Evolutionary conservation across 2,888 invertebrate species (phyloP), one percentile per base, ranked within the genome.

Genomic region (Bembecia ichneumoniformis): DNA sequence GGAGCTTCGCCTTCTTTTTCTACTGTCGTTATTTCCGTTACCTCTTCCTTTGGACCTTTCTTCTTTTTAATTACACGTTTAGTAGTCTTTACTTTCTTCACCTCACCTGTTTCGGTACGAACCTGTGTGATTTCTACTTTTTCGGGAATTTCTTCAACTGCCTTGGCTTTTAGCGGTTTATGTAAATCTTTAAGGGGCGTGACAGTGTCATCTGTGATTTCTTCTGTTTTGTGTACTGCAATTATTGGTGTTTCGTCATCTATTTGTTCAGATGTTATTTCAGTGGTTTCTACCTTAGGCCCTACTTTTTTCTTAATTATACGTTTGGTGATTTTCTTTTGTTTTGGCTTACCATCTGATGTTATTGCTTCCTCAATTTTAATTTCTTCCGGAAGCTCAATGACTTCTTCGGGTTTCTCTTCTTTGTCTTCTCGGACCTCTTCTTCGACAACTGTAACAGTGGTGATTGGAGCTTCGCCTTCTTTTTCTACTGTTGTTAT

Each of bases 401-500:
- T 10, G 0, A 54, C 50, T 53, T 56, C 15, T 16, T 59, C 20
- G 10, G 60, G 54, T 52, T 52, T 51, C 5, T 56, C 65, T 50
- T 59, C 73, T 60, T 55, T 73, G 51, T 77, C 75, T 50, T 78
- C 75, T 15, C 73, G 55, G 35, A 80, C 49, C 52, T 36, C 35
- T 45, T 56, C 49, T 45, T 63, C 59, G 0, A 51, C 54, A 0
- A 55, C 52, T 16, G 50, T 59, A 0, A 72, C 68, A 2, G 71
- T 69, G 0, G 66, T 68, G 53, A 65, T 63, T 1, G 52, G 48
- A 11, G 47, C 46, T 15, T 51, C 48, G 4, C 40, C 45, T 16
- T 69, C 59, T 72, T 77, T 13, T 66, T 55, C 17, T 65, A 52
- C 58, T 62, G 64, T 72, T 58, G 75, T 77, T 62, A 77, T 80